Conservation (phyloP, 2,888 invertebrate genomes). For the Axea sp. region DNA sequence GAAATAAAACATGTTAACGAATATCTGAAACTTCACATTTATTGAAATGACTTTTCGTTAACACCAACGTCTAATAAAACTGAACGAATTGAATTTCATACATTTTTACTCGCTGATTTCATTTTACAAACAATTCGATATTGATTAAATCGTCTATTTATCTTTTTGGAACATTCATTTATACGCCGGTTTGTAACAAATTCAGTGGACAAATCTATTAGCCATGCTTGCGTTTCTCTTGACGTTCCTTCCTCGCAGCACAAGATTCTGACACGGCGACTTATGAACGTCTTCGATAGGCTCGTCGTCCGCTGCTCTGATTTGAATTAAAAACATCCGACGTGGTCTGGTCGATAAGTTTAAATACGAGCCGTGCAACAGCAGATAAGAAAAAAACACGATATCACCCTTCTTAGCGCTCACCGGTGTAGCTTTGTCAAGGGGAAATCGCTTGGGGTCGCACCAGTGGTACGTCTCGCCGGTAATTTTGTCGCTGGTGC, state of each 20-base stretch:
- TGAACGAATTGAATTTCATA: no score
- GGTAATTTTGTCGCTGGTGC: conserved; percentile 75
- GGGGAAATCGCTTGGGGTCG: conserved; percentile 80
- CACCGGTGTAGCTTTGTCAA: conserved; percentile 81
- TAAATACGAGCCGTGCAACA: conserved; percentile 82
- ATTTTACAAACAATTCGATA: no score
- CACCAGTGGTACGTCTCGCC: conserved; percentile 80
- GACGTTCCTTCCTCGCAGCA: conserved; percentile 81
- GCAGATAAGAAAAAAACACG: conserved; percentile 82
- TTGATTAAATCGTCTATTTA: no score
- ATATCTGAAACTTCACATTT: no score
- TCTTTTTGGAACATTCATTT: no score
- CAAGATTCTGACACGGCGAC: conserved; percentile 81
- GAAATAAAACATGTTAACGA: no score
- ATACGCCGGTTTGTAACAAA: no score
- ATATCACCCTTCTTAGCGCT: conserved; percentile 81
- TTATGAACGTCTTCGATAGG: conserved; percentile 79
- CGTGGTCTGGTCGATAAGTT: conserved; percentile 80
- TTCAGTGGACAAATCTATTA: conserved; percentile 55
- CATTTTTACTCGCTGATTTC: no score
- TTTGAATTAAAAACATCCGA: conserved; percentile 82
- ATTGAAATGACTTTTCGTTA: no score
- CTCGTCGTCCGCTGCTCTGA: conserved; percentile 81
- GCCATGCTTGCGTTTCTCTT: conserved; percentile 76
- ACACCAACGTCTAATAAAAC: no score